These are phyloP conservation scores for Brachionus paranguensis DNA, from an alignment of 1,140 invertebrate species.

Conservation along the genomic window DNA sequence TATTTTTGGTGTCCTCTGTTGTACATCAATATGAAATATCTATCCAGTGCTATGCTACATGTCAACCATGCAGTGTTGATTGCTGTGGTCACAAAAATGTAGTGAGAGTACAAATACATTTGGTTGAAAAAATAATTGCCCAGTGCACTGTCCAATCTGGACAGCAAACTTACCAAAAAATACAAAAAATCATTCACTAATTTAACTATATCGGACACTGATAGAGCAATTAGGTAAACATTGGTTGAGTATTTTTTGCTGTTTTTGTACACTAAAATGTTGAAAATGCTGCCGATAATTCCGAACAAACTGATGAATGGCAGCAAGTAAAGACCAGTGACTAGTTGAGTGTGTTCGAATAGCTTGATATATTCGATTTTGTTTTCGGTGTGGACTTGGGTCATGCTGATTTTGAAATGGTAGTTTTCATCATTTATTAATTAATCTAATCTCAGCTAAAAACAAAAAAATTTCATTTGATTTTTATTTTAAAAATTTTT, in stretches of 20 bases:
- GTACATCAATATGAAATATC: constrained; percentile 65
- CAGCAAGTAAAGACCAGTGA: constrained; percentile 59
- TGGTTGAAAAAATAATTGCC: constrained; percentile 44
- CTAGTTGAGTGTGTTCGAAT: constrained; percentile 47
- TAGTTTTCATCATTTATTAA: background rate
- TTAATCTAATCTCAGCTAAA: background rate
- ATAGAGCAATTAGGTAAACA: constrained; percentile 67
- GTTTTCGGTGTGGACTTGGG: background rate
- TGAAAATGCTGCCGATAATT: constrained; percentile 66
- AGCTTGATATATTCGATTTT: constrained; percentile 44
- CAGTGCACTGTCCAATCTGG: constrained; percentile 43
- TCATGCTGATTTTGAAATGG: background rate
- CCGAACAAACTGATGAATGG: constrained; percentile 67
- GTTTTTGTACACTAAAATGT: constrained; percentile 66
- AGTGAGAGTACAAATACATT: constrained; percentile 52
- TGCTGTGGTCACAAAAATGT: constrained; percentile 48
- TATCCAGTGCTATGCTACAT: constrained; percentile 85
- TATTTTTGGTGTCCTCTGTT: constrained; percentile 2
- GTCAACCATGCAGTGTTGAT: constrained; percentile 76
- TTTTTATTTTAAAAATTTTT: background rate
- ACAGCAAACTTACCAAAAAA: constrained; percentile 60
- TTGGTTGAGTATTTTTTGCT: constrained; percentile 70
- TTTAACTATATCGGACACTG: constrained; percentile 68
- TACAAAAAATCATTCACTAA: constrained; percentile 66
- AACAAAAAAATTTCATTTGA: no score